Conservation (phyloP, 2,113 vertebrate genomes). For the cattle (Bos taurus) region DNA sequence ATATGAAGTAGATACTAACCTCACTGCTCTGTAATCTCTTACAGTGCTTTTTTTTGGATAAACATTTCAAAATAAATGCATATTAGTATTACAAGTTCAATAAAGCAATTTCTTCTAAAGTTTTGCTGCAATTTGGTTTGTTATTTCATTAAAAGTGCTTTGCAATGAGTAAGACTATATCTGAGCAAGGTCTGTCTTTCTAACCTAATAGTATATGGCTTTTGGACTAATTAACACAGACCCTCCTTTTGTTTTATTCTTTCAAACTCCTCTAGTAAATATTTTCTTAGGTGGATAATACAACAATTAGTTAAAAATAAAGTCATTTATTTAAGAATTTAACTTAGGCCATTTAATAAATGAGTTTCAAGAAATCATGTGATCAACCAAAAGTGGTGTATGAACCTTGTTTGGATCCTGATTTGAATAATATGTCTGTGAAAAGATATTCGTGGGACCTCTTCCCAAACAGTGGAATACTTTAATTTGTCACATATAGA, state of each 20-base stretch:
- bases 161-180: neutral
- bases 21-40: neutral
- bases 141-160: neutral
- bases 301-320: neutral
- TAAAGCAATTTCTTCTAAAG: neutral
- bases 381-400: neutral
- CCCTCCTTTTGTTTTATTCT: neutral
- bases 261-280: neutral
- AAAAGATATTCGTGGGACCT: neutral
- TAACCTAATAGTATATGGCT: neutral
- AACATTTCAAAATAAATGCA: neutral
- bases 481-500: neutral
- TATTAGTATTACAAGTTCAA: neutral
- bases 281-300: neutral
- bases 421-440: neutral
- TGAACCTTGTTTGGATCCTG: neutral
- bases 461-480: neutral
- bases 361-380: neutral
- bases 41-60: neutral
- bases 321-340: neutral
- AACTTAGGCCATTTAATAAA: neutral
- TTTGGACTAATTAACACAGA: neutral
- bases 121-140: neutral
- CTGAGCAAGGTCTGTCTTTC: neutral
- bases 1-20: neutral